Evolutionary conservation across 2,888 invertebrate genomes (phyloP).

Genomic region (Bombyx huttoni): DNA sequence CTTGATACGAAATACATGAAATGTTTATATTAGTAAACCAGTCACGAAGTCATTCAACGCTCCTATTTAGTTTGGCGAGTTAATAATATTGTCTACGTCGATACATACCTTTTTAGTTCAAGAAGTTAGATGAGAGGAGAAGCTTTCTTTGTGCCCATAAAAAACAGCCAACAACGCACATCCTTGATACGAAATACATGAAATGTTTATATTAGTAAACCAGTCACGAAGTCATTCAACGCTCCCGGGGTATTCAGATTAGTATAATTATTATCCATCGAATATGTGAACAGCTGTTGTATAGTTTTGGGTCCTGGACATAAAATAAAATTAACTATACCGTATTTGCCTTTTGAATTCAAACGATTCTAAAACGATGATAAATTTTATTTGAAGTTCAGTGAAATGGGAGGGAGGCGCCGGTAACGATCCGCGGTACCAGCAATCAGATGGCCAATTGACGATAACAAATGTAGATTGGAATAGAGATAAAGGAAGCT

Average conservation of each 20-base stretch:
- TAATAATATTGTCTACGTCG: too few species aligned
- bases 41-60: conserved; percentile 17
- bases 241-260: conserved; percentile 8
- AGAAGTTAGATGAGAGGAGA: background rate
- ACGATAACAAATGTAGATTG: conserved; percentile 76
- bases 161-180: conserved; percentile 18
- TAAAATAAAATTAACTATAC: background rate
- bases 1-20: conserved; percentile 24
- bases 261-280: conserved; percentile 22
- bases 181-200: conserved; percentile 24
- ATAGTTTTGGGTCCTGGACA: conserved; percentile 12
- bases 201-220: conserved; percentile 15
- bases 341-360: background rate
- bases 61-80: too few species aligned
- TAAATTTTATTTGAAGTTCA: conserved; percentile 22
- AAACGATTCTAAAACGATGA: background rate
- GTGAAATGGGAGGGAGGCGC: conserved; percentile 78
- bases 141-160: conserved; percentile 3
- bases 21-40: conserved; percentile 14
- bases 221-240: conserved; percentile 17
- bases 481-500: conserved; percentile 80
- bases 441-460: conserved; percentile 71
- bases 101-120: background rate
- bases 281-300: conserved; percentile 13
- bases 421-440: conserved; percentile 62